Evolutionary conservation across 1,140 invertebrate genomes (phyloP).

Genomic region (Bombus soroeensis): DNA sequence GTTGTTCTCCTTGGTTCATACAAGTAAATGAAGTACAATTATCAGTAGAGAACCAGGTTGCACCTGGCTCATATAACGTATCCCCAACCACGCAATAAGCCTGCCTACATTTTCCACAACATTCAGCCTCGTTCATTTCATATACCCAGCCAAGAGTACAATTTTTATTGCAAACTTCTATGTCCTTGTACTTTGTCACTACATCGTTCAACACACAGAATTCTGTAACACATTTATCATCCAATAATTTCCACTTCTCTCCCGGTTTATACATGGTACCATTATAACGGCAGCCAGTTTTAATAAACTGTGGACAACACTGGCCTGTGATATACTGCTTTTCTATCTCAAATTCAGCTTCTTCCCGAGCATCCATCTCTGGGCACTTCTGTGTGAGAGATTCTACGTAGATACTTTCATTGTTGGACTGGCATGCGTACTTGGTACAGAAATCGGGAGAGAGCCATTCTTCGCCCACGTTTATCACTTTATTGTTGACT

Average conservation of each 20-base stretch:
- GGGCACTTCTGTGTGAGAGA: slow-evolving; percentile 79
- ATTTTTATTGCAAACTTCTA: slow-evolving; percentile 83
- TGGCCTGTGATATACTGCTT: slow-evolving; percentile 78
- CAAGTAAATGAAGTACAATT: slow-evolving; percentile 87
- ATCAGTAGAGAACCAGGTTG: slow-evolving; percentile 86
- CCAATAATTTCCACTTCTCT: slow-evolving; percentile 83
- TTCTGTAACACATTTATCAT: slow-evolving; percentile 85
- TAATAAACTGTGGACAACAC: slow-evolving; percentile 84
- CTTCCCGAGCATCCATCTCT: slow-evolving; percentile 73
- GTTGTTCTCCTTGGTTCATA: slow-evolving; percentile 76
- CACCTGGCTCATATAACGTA: slow-evolving; percentile 82
- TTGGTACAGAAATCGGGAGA: slow-evolving; percentile 85
- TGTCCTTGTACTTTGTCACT: slow-evolving; percentile 81
- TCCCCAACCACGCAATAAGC: slow-evolving; percentile 86
- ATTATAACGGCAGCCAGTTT: slow-evolving; percentile 84
- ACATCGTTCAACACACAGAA: slow-evolving; percentile 83
- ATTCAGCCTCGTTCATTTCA: slow-evolving; percentile 78
- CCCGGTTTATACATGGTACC: slow-evolving; percentile 83
- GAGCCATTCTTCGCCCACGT: slow-evolving; percentile 84
- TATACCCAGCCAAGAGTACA: slow-evolving; percentile 86
- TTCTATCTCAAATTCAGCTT: slow-evolving; percentile 82
- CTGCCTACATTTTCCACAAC: slow-evolving; percentile 89
- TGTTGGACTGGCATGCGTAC: slow-evolving; percentile 83
- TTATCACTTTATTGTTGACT: slow-evolving; percentile 80
- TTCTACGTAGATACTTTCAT: slow-evolving; percentile 82